phyloP scores from a whole-genome alignment of 2,888 invertebrate species.

The Parnassius mnemosyne region DNA sequence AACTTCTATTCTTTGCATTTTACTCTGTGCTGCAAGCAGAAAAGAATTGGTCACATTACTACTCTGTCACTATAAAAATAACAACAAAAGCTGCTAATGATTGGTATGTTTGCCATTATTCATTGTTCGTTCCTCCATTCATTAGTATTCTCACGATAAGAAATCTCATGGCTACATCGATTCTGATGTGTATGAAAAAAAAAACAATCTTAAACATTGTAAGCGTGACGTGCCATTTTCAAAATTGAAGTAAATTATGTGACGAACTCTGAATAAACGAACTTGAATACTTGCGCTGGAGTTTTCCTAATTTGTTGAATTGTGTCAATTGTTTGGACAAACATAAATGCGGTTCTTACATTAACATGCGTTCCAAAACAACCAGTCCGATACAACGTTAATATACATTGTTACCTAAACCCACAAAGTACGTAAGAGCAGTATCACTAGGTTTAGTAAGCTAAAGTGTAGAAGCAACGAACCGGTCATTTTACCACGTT shows the following conservation, averaged over 20 bases:
- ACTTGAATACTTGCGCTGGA: slow-evolving; percentile 1
- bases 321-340: slow-evolving; percentile 12
- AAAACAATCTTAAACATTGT: too few relatives aligned
- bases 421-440: too few relatives aligned
- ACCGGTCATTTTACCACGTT: too few relatives aligned
- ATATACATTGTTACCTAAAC: too few relatives aligned
- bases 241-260: background rate
- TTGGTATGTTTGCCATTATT: background rate
- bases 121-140: slow-evolving; percentile 15
- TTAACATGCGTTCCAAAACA: slow-evolving; percentile 3
- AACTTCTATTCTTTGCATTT: too few relatives aligned
- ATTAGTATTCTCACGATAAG: slow-evolving; percentile 12
- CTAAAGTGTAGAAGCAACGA: too few relatives aligned
- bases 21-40: too few relatives aligned
- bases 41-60: too few relatives aligned
- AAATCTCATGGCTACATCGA: background rate
- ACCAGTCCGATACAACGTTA: background rate
- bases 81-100: slow-evolving; percentile 8
- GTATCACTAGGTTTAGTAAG: too few relatives aligned
- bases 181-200: background rate
- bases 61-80: slow-evolving; percentile 4
- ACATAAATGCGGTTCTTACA: slow-evolving; percentile 9
- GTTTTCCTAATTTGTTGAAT: background rate
- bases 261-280: slow-evolving; percentile 1
- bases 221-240: too few relatives aligned